Conservation (phyloP, 2,888 invertebrate species). For the Pherbina coryleti region DNA sequence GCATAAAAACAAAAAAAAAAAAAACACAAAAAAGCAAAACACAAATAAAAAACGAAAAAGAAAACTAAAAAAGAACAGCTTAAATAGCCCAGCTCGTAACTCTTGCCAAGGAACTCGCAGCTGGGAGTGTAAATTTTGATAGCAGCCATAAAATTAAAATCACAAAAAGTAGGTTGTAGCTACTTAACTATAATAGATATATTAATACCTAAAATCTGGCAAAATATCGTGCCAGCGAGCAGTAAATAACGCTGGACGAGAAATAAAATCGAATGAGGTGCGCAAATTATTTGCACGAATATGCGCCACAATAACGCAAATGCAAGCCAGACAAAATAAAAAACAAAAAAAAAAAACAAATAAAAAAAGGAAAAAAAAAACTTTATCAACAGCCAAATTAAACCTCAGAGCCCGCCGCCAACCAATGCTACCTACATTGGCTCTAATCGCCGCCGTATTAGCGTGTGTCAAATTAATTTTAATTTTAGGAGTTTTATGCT, state of each 20-base stretch:
- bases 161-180: neutral
- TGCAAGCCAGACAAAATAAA: neutral
- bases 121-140: too few species aligned
- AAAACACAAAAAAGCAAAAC: too few species aligned
- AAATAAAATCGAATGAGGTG: conserved; percentile 15
- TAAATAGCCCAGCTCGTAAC: too few species aligned
- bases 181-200: too few species aligned
- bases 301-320: conserved; percentile 3
- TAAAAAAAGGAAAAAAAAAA: neutral
- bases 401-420: neutral
- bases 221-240: conserved; percentile 3
- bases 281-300: conserved; percentile 27
- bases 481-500: neutral
- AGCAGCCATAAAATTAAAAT: neutral
- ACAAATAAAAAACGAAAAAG: too few species aligned
- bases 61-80: too few species aligned
- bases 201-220: too few species aligned
- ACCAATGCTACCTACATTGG: neutral
- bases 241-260: conserved; percentile 6
- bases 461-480: conserved; percentile 14
- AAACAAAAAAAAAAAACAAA: neutral
- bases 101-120: too few species aligned
- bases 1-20: too few species aligned
- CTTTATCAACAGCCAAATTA: neutral
- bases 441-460: neutral